Evolutionary conservation across 2,797 vertebrate species (phyloP), one percentile per base, ranked within the genome.

Genomic region (Florisuga fusca): DNA sequence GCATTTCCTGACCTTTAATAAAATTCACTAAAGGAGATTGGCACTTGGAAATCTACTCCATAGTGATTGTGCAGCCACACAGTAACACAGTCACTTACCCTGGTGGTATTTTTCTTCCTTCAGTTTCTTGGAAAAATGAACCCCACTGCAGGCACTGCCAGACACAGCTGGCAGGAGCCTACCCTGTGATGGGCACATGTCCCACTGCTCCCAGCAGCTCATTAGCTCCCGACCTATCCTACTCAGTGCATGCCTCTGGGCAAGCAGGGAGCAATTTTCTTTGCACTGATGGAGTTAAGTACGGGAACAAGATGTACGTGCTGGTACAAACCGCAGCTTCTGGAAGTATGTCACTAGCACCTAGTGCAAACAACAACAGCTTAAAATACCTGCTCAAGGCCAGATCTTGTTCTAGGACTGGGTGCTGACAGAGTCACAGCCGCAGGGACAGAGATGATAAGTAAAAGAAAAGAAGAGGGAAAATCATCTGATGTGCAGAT

Each of bases 331-430:
- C 71, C 50, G 33, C 3, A 1, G 64, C 33, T 91, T 68, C 66
- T 77, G 45, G 50, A 91, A 63, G 1, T 33, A 77, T 33, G 54
- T 85, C 33, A 77, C 54, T 63, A 77, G 62, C 38, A 68, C 51
- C 33, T 62, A 68, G 10, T 21, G 21, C 31, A 68, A 85, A 67
- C 34, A 84, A 54, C 22, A 91, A 11, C 31, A 68, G 38, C 21
- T 77, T 81, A 73, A 89, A 77, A 73, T 81, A 58, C 31, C 45
- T 72, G 50, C 71, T 78, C 12, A 54, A 78, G 89, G 50, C 27
- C 25, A 89, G 57, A 48, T 58, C 55, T 62, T 50, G 23, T 50
- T 33, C 38, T 69, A 69, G 46, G n/a, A 46, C 51, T 54, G 7
- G 8, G n/a, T 74, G 62, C 62, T 83, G 57, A 36, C 3, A 64